Conservation (phyloP, 2,888 invertebrate genomes). For the Habrosyne pyritoides region DNA sequence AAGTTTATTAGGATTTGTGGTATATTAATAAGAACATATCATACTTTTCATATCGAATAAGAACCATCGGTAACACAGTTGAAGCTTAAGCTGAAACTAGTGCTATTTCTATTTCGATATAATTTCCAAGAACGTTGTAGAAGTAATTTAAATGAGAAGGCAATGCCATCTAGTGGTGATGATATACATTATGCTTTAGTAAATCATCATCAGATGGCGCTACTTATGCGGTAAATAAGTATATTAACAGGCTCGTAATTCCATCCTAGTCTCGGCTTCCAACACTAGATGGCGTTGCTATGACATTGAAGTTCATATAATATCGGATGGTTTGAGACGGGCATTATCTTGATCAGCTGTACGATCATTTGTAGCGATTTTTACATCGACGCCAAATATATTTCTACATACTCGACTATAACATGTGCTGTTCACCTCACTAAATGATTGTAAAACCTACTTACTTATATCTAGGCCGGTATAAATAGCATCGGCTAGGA, state of each 20-base stretch:
- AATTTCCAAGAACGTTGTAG: no score
- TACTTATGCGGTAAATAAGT: neutral
- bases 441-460: no score
- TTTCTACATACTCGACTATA: no score
- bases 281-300: neutral
- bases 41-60: no score
- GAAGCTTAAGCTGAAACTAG: no score
- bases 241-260: neutral
- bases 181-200: neutral
- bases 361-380: no score
- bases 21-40: neutral
- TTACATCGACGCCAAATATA: no score
- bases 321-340: no score
- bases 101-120: neutral
- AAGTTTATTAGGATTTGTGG: neutral
- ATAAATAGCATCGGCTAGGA: conserved; percentile 87
- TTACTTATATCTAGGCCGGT: conserved; percentile 89
- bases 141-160: neutral
- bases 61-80: no score
- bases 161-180: neutral
- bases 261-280: neutral
- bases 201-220: neutral
- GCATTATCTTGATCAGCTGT: no score
- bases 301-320: no score
- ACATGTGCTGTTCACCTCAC: no score